phyloP scores from a whole-genome alignment of 2,113 vertebrate genomes.

The Probosciger aterrimus region DNA sequence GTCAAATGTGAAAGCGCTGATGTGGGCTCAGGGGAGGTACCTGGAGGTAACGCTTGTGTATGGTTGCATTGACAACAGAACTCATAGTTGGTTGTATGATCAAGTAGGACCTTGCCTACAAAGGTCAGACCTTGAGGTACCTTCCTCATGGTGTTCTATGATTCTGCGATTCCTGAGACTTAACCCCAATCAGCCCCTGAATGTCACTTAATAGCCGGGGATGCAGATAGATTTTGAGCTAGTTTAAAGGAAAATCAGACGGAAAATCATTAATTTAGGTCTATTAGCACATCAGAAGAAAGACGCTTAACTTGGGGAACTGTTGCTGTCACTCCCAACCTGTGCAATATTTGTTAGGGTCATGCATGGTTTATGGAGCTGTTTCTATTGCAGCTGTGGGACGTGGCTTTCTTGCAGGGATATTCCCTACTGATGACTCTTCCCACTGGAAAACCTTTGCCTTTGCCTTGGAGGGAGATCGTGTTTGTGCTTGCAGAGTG shows the following conservation, averaged over 20 bases:
- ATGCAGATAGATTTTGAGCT: background rate
- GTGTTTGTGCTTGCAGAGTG: background rate
- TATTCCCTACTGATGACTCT: background rate
- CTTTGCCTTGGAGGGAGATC: background rate
- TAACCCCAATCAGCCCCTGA: too few relatives aligned
- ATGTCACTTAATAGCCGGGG: background rate
- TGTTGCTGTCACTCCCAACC: background rate
- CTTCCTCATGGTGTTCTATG: too few relatives aligned
- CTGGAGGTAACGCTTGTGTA: too few relatives aligned
- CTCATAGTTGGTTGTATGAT: rapidly evolving
- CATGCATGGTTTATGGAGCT: background rate
- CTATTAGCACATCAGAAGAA: background rate
- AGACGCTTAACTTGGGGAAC: background rate
- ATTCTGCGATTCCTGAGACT: too few relatives aligned
- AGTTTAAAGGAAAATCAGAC: too few relatives aligned
- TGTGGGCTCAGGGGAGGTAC: background rate
- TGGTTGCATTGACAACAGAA: rapidly evolving
- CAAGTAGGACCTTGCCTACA: too few relatives aligned
- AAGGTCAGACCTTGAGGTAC: too few relatives aligned
- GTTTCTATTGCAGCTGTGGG: rapidly evolving
- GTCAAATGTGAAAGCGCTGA: background rate
- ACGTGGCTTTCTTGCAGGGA: rapidly evolving
- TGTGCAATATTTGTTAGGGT: rapidly evolving
- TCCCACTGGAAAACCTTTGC: background rate
- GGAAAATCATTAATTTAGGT: background rate